Evolutionary conservation across 2,888 invertebrate genomes (phyloP), one percentile per base, ranked within the genome.

Genomic region (Hydriomena furcata): DNA sequence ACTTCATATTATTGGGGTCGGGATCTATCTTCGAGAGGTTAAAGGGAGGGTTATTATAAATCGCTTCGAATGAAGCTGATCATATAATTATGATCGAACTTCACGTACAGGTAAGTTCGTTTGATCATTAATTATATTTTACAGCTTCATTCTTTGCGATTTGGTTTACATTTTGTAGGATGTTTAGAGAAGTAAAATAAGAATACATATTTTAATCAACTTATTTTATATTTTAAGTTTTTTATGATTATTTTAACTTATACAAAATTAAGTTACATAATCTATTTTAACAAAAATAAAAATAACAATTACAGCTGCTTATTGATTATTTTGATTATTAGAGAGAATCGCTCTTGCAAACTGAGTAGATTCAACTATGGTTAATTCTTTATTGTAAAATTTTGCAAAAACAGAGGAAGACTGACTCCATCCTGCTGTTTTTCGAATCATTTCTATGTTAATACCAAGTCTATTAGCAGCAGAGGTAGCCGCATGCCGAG

Each of bases 61-160:
- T 17, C 17, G 17, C 17, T 3, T 17, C 17, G 17, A 17, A 17
- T 17, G 2, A 17, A 17, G 17, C 17, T 17, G 17, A 3, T 17
- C 17, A 3, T 4, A 17, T 17, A 17, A 17, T 17, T 17, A 17
- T 17, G 17, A 17, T 17, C 17, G 17, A 17, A 17, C 17, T 17
- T 17, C 17, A 17, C 17, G 17, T 17, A 17, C n/a, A 4, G 17
- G 17, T 17, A 17, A 17, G 17, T 17, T 17, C 17, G 17, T 17
- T 17, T 17, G 17, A 17, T 17, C 17, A 17, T 17, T 17, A 17
- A 17, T 17, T 17, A 17, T 17, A 4, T 17, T 21, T 34, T 11
- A 28, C 30, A 24, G 36, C 31, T 41, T 43, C 24, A 20, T 46
- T 40, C 31, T 34, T 32, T 25, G 42, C 37, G 31, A 37, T 25